Percentiles rank a stretch among this genome's conserved stretches.
Evolutionary conservation across 2,888 invertebrate genomes (phyloP).

Genomic region (Gryllus longicercus): DNA sequence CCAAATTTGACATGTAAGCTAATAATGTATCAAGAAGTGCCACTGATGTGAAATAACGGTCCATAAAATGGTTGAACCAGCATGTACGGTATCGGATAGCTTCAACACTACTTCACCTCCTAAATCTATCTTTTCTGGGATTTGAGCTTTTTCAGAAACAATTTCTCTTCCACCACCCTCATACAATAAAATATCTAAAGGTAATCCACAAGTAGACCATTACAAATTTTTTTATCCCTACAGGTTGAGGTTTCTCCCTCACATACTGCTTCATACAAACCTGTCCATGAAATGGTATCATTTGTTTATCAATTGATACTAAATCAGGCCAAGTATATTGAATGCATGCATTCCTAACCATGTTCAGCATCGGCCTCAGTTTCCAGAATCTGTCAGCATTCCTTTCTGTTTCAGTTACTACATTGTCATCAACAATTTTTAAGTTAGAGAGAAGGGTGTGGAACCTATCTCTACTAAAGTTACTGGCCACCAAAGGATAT

Average conservation of each 20-base stretch:
- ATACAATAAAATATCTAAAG: conserved; percentile 28
- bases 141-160: conserved; percentile 11
- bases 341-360: conserved; percentile 25
- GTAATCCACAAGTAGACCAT: conserved; percentile 28
- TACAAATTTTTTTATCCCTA: conserved; percentile 30
- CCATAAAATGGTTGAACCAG: conserved; percentile 25
- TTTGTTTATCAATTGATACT: conserved; percentile 29
- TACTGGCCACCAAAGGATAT: conserved; percentile 24
- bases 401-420: conserved; percentile 18
- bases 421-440: conserved; percentile 27
- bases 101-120: conserved; percentile 28
- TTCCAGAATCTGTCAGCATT: conserved; percentile 27
- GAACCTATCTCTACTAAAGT: conserved; percentile 23
- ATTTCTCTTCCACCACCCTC: conserved; percentile 28
- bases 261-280: conserved; percentile 26
- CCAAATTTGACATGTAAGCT: conserved; percentile 24
- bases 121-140: conserved; percentile 27
- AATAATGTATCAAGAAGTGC: too few relatives aligned
- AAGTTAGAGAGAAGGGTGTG: not conserved
- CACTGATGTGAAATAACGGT: conserved; percentile 33
- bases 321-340: conserved; percentile 22
- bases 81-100: conserved; percentile 26
- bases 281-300: conserved; percentile 31
- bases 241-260: conserved; percentile 3
- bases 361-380: not conserved